These are phyloP conservation scores for Hipposideros larvatus DNA, from an alignment of 2,797 vertebrate species.

Conservation along the genomic window DNA sequence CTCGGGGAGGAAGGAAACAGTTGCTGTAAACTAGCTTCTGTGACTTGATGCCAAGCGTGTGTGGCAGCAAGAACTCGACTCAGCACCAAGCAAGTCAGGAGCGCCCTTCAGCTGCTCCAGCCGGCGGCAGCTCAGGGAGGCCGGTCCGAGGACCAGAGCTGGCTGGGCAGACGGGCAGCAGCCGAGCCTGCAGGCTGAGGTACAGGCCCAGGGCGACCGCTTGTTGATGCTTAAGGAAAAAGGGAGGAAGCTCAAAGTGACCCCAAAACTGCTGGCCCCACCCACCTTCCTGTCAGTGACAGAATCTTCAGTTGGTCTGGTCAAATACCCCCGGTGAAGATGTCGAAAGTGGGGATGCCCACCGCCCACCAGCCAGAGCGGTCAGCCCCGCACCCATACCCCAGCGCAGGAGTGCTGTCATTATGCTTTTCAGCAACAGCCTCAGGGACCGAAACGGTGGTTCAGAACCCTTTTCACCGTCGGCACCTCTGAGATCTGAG, in stretches of 20 bases:
- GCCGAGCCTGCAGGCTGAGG: fast-evolving
- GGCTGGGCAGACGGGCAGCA: not conserved
- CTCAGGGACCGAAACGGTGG: fast-evolving
- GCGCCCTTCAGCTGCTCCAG: fast-evolving
- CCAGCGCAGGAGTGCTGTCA: fast-evolving
- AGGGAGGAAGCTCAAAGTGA: no score
- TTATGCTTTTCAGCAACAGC: fast-evolving
- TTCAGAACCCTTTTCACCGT: fast-evolving
- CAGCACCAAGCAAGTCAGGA: fast-evolving
- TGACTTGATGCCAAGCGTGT: fast-evolving
- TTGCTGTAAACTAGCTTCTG: fast-evolving
- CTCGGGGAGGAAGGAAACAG: no score
- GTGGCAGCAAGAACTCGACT: fast-evolving
- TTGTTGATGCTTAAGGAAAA: fast-evolving
- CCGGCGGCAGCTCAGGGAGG: fast-evolving
- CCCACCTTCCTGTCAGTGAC: no score
- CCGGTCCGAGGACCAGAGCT: not conserved
- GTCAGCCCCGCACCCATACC: no score
- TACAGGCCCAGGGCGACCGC: fast-evolving
- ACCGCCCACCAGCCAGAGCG: not conserved
- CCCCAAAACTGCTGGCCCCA: fast-evolving
- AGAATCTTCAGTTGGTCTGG: not conserved
- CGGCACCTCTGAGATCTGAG: not conserved
- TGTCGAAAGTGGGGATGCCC: fast-evolving
- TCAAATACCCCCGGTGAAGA: fast-evolving